Percentiles rank a stretch among this genome's conserved stretches.
These are phyloP conservation scores for Chionis minor DNA, from an alignment of 2,113 vertebrate genomes.

Conservation along the genomic window DNA sequence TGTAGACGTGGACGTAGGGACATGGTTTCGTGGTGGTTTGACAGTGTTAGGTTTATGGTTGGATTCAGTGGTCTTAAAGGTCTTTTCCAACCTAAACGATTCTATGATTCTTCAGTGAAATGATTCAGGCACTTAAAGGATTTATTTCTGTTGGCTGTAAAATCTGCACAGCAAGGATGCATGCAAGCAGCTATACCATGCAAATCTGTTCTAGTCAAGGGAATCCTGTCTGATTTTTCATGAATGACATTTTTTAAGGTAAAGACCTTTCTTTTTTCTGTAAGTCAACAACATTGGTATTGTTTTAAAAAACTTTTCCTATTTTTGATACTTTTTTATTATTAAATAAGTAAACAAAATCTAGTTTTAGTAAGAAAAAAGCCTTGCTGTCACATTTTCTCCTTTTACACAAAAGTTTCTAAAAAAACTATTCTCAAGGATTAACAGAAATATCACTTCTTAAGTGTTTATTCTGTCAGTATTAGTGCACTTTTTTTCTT, in stretches of 20 bases:
- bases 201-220: not conserved
- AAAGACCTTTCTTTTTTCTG: not conserved
- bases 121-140: not conserved
- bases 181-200: not conserved
- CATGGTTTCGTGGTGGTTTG: not conserved
- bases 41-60: not conserved
- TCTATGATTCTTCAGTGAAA: not conserved
- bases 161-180: not conserved
- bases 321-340: rapidly evolving
- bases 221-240: not conserved
- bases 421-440: not conserved
- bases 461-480: not conserved
- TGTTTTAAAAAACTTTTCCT: not conserved
- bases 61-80: not conserved
- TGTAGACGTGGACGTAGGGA: not conserved
- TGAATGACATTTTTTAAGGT: not conserved
- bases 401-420: not conserved
- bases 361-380: not conserved
- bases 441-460: not conserved
- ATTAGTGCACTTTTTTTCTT: not conserved
- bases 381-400: not conserved
- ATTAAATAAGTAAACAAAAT: not conserved
- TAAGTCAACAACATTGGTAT: not conserved
- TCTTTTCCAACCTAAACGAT: not conserved
- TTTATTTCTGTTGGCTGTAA: not conserved